Evolutionary conservation across 2,888 invertebrate genomes (phyloP), one percentile per base, ranked within the genome.

Genomic region (Erpobdella octoculata): DNA sequence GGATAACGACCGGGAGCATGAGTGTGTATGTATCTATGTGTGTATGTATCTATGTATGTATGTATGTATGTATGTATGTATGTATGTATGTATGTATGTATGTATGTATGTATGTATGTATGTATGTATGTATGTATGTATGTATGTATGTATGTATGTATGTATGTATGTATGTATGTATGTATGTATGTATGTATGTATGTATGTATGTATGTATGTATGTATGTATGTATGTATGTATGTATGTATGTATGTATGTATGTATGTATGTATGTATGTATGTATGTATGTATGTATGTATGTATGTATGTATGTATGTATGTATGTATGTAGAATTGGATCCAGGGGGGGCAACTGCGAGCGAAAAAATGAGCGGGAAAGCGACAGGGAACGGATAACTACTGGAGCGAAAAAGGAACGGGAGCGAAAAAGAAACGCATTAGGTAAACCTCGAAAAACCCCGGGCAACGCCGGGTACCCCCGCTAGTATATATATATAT

Each of bases 141-240:
- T 41, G 46, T 41, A 41, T 41, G 46, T 41, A 41, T 59, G 61
- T 59, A 59, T 18, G 61, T 59, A 59, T 41, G 12, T 15, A 41
- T 41, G n/a, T n/a, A n/a, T 41, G 12, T 41, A n/a, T 41, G 46
- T 41, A n/a, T 41, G 46, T 41, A n/a, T 41, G 46, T 41, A n/a
- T 41, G 46, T n/a, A n/a, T 41, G 46, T 41, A 41, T 41, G 46
- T 41, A 41, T 41, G 46, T 41, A 41, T 41, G 46, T n/a, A n/a
- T 41, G 46, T 41, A 15, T 41, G 46, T 41, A n/a, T 41, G 12
- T 41, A n/a, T 41, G 12, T 41, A n/a, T 41, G n/a, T 41, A n/a
- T 41, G 46, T 41, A n/a, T 41, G n/a, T 41, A 41, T 41, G 46
- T 41, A 41, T 41, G 46, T 41, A 41, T 41, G 46, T 41, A n/a